phyloP scores from a whole-genome alignment of 1,140 invertebrate genomes.

The Tenebrio molitor region DNA sequence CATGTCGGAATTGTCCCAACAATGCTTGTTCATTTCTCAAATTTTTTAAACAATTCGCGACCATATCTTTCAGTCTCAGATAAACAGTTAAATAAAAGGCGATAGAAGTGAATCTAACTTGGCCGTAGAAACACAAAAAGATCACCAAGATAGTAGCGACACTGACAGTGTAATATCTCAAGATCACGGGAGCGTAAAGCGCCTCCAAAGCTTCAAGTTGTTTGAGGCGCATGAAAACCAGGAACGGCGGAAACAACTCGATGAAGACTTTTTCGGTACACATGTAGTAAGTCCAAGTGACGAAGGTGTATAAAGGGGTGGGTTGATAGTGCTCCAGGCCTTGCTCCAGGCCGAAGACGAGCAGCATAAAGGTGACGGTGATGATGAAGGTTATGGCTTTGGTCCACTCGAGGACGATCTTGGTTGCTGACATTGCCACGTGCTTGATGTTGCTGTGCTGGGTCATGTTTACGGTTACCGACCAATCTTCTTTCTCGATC shows the following conservation, averaged over 20 bases:
- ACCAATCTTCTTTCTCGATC: conserved; percentile 82
- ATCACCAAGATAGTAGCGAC: conserved; percentile 71
- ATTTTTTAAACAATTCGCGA: conserved; percentile 69
- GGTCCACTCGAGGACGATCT: conserved; percentile 85
- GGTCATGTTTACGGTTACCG: conserved; percentile 79
- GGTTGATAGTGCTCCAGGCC: conserved; percentile 81
- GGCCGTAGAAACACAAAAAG: conserved; percentile 69
- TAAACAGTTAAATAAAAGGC: conserved; percentile 78
- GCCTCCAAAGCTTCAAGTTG: conserved; percentile 76
- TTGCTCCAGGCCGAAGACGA: conserved; percentile 82
- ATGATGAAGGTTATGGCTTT: conserved; percentile 86
- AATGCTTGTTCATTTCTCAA: conserved; percentile 73
- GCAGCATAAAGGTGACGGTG: conserved; percentile 82
- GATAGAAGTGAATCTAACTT: conserved; percentile 72
- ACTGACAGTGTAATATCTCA: conserved; percentile 71
- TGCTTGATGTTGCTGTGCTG: conserved; percentile 81
- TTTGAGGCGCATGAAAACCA: conserved; percentile 73
- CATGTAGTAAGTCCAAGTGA: conserved; percentile 80
- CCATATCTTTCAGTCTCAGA: conserved; percentile 75
- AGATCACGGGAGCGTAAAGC: conserved; percentile 76
- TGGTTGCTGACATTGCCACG: conserved; percentile 85
- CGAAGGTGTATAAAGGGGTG: conserved; percentile 72
- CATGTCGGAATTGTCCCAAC: conserved; percentile 75
- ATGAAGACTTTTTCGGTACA: conserved; percentile 81
- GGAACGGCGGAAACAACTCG: conserved; percentile 72